These are phyloP conservation scores for Caradrina clavipalpis DNA, from an alignment of 2,888 invertebrate species.

Conservation along the genomic window DNA sequence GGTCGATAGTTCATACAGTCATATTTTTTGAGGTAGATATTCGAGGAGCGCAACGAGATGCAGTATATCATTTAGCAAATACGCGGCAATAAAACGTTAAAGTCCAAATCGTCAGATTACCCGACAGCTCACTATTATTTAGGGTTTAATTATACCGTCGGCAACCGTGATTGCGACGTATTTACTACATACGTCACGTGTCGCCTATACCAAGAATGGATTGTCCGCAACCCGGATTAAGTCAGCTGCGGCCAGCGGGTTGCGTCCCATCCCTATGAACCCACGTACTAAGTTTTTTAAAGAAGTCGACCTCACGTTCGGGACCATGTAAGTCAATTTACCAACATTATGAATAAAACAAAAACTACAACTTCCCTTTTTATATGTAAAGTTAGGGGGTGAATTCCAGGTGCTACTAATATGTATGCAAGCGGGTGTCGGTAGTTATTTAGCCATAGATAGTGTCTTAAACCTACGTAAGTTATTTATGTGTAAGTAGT, in stretches of 20 bases:
- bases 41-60: constrained; percentile 1
- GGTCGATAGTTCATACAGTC: background rate
- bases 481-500: constrained; percentile 37
- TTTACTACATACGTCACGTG: constrained; percentile 58
- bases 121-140: constrained; percentile 39
- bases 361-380: constrained; percentile 53
- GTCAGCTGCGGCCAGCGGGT: constrained; percentile 49
- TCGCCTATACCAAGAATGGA: constrained; percentile 52
- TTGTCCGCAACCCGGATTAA: constrained; percentile 59
- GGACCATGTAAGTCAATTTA: constrained; percentile 61
- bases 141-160: constrained; percentile 54
- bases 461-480: constrained; percentile 23
- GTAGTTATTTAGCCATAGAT: constrained; percentile 35
- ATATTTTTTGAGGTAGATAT: constrained; percentile 2
- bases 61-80: constrained; percentile 10
- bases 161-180: constrained; percentile 50
- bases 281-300: constrained; percentile 62
- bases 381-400: constrained; percentile 51
- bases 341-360: constrained; percentile 60
- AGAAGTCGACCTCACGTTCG: constrained; percentile 62
- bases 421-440: constrained; percentile 44
- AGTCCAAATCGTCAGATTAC: constrained; percentile 24
- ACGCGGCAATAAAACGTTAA: constrained; percentile 5
- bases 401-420: constrained; percentile 54
- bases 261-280: constrained; percentile 46